Evolutionary conservation across 2,888 invertebrate genomes (phyloP).

Genomic region (Eristalis arbustorum): DNA sequence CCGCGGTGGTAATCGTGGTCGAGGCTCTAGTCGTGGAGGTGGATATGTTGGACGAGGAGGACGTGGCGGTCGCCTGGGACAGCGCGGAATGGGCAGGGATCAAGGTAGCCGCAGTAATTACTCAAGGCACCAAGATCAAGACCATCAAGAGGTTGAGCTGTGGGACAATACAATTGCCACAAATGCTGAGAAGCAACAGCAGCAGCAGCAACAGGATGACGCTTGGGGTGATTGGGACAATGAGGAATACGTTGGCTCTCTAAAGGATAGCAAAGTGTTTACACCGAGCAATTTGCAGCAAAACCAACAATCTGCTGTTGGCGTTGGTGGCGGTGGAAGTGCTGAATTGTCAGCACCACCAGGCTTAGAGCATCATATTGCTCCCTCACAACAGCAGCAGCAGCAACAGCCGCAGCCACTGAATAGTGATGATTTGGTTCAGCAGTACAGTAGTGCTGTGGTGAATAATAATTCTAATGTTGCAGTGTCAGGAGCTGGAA

Average conservation of each 20-base stretch:
- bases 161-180: constrained; percentile 82
- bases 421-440: constrained; percentile 74
- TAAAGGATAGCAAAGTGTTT: constrained; percentile 96
- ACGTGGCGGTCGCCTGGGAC: constrained; percentile 79
- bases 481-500: constrained; percentile 68
- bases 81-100: constrained; percentile 73
- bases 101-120: constrained; percentile 75
- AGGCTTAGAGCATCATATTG: constrained; percentile 80
- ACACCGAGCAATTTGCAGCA: constrained; percentile 84
- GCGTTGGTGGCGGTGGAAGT: constrained; percentile 67
- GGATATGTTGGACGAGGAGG: constrained; percentile 81
- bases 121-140: constrained; percentile 77
- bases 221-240: constrained; percentile 90
- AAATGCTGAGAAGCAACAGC: constrained; percentile 77
- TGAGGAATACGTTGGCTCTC: constrained; percentile 96
- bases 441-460: constrained; percentile 75
- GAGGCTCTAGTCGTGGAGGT: constrained; percentile 80
- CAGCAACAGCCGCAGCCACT: constrained; percentile 70
- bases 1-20: constrained; percentile 80
- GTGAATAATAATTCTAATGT: constrained; percentile 75
- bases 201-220: constrained; percentile 77
- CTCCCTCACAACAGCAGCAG: constrained; percentile 69
- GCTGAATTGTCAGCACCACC: constrained; percentile 80
- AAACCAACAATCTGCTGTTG: constrained; percentile 75
- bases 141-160: constrained; percentile 81